Evolutionary conservation across 2,797 vertebrate species (phyloP).

Genomic region (Zenarchopterus dispar): DNA sequence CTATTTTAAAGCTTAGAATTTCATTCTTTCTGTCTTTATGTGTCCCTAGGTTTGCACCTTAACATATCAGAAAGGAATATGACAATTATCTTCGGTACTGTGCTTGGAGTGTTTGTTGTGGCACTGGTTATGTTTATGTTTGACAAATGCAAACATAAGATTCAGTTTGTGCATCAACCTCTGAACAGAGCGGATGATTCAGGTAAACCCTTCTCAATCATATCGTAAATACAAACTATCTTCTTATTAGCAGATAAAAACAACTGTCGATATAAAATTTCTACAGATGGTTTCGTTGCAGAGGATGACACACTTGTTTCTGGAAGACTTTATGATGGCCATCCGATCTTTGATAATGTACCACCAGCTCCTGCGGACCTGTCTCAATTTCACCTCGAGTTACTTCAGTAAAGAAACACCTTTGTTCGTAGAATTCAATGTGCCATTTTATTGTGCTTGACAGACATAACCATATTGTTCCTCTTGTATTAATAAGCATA

Average conservation of each 20-base stretch:
- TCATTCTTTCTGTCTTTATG: neutral
- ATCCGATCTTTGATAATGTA: slow-evolving; percentile 75
- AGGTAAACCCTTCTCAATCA: slow-evolving; percentile 59
- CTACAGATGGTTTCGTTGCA: slow-evolving; percentile 66
- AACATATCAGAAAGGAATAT: slow-evolving; percentile 73
- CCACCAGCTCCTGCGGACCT: slow-evolving; percentile 66
- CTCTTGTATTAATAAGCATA: slow-evolving; percentile 1
- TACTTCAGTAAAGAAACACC: slow-evolving; percentile 65
- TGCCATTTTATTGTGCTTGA: neutral
- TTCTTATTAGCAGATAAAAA: slow-evolving; percentile 13
- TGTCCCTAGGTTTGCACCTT: slow-evolving; percentile 48
- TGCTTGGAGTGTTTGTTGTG: slow-evolving; percentile 71
- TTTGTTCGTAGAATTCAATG: neutral
- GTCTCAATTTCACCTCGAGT: slow-evolving; percentile 76
- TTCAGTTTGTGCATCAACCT: slow-evolving; percentile 82
- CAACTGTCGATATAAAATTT: slow-evolving; percentile 11
- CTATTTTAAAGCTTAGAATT: neutral
- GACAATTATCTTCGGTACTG: slow-evolving; percentile 78
- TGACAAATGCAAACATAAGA: slow-evolving; percentile 72
- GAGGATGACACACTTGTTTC: slow-evolving; percentile 82
- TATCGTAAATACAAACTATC: slow-evolving; percentile 1
- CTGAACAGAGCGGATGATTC: slow-evolving; percentile 73
- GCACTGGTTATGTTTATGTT: slow-evolving; percentile 61
- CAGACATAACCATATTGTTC: neutral
- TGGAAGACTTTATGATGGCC: slow-evolving; percentile 82